Percentiles rank a stretch among this genome's conserved stretches.
Conservation (phyloP, 2,797 vertebrate species). For the Salmo trutta region DNA sequence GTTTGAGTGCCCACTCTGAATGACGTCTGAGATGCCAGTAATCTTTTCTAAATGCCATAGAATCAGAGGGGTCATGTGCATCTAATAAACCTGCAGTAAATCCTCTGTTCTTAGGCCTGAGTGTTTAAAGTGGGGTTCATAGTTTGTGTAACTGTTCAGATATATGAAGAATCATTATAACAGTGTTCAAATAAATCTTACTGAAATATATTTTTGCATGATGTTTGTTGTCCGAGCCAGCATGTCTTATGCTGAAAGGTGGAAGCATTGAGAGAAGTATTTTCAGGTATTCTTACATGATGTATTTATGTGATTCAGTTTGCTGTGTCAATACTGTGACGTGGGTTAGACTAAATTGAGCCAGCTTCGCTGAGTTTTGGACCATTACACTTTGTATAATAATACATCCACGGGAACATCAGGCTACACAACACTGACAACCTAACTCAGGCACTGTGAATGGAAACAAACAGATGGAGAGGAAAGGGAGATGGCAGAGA, state of each 20-base stretch:
- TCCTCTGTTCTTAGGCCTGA: not conserved
- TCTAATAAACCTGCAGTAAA: not conserved
- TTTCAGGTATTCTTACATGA: not conserved
- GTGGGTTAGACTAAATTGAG: not conserved
- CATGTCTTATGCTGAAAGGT: not conserved
- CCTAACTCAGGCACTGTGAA: not conserved
- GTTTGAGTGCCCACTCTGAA: constrained; percentile 3
- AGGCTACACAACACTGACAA: not conserved
- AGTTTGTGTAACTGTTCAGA: not conserved
- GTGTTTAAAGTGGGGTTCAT: not conserved
- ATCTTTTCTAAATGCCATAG: not conserved
- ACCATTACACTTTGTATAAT: not conserved
- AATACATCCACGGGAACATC: not conserved
- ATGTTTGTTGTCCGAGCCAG: not conserved
- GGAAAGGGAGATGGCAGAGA: not conserved
- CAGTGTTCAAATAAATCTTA: not conserved
- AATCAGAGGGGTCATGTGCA: not conserved
- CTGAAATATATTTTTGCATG: not conserved
- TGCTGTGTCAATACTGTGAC: not conserved
- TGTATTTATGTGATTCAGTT: not conserved
- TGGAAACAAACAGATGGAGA: constrained; percentile 1
- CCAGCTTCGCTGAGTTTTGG: not conserved
- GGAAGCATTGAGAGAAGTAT: not conserved
- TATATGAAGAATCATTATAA: not conserved
- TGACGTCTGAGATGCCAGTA: not conserved